Percentiles rank a stretch among this genome's conserved stretches.
Conservation (phyloP, 2,113 vertebrate species). For the Grammomys dolichurus region DNA sequence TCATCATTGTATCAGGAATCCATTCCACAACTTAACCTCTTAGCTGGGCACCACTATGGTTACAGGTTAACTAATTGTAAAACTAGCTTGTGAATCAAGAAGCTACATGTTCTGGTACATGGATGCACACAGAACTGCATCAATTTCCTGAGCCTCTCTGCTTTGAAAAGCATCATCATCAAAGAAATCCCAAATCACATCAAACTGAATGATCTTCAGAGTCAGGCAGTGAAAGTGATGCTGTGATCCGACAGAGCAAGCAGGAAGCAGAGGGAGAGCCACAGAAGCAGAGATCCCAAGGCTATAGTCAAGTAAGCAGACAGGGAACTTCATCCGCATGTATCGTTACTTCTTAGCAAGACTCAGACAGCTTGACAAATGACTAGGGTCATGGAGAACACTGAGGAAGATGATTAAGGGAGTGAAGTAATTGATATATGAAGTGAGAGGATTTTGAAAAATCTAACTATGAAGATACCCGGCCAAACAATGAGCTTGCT, state of each 20-base stretch:
- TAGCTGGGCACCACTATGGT: not conserved
- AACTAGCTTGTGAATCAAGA: not conserved
- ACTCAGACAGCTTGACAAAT: slow-evolving; percentile 58
- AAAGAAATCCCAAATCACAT: not conserved
- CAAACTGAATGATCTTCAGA: not conserved
- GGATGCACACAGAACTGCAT: not conserved
- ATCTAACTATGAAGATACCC: slow-evolving; percentile 49
- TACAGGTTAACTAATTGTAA: not conserved
- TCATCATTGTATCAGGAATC: not conserved
- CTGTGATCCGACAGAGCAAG: not conserved
- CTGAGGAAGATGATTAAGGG: slow-evolving; percentile 60
- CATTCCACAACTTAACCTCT: not conserved
- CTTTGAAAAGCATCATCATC: not conserved
- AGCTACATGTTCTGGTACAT: not conserved
- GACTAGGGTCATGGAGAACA: not conserved
- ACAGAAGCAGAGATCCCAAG: not conserved
- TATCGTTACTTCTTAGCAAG: not conserved
- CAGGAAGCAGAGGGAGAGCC: not conserved
- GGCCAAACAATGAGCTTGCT: slow-evolving; percentile 62
- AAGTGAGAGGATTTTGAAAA: slow-evolving; percentile 71
- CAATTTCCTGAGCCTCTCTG: not conserved
- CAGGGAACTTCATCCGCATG: not conserved
- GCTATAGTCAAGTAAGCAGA: not conserved
- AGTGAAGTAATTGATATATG: slow-evolving; percentile 50
- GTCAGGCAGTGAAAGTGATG: not conserved